phyloP scores from a whole-genome alignment of 2,888 invertebrate genomes.

The Phlogophora meticulosa region DNA sequence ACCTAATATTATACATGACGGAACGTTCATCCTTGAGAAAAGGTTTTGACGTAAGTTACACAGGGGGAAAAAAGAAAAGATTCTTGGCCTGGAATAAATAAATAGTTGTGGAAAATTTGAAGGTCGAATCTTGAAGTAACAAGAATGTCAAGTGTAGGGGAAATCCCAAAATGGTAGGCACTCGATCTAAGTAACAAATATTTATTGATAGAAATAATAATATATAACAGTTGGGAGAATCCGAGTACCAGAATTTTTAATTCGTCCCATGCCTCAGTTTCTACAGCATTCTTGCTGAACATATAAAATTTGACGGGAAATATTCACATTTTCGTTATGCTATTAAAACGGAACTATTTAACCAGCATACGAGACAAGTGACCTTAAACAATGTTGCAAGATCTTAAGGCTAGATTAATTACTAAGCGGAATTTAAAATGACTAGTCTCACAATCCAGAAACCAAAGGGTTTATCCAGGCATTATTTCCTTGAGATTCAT shows the following conservation, averaged over 20 bases:
- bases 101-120: background rate
- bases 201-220: slow-evolving; percentile 18
- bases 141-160: background rate
- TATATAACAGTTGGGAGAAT: slow-evolving; percentile 1
- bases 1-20: too few relatives aligned
- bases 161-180: slow-evolving; percentile 1
- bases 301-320: slow-evolving; percentile 7
- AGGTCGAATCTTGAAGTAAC: slow-evolving; percentile 7
- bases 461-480: slow-evolving; percentile 9
- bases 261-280: background rate
- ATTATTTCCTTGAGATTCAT: slow-evolving; percentile 6
- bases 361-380: too few relatives aligned
- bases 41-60: slow-evolving; percentile 8
- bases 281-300: background rate
- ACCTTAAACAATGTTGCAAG: background rate
- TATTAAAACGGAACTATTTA: too few relatives aligned
- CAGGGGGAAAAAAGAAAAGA: background rate
- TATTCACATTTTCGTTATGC: background rate
- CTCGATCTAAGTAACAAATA: background rate
- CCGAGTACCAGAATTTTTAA: slow-evolving; percentile 11
- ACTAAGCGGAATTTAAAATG: background rate
- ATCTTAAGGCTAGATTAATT: too few relatives aligned
- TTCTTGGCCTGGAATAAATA: background rate
- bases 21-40: slow-evolving; percentile 15
- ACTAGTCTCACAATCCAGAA: slow-evolving; percentile 16